Evolutionary conservation across 2,888 invertebrate species (phyloP).

Genomic region (Leptinotarsa juncta): DNA sequence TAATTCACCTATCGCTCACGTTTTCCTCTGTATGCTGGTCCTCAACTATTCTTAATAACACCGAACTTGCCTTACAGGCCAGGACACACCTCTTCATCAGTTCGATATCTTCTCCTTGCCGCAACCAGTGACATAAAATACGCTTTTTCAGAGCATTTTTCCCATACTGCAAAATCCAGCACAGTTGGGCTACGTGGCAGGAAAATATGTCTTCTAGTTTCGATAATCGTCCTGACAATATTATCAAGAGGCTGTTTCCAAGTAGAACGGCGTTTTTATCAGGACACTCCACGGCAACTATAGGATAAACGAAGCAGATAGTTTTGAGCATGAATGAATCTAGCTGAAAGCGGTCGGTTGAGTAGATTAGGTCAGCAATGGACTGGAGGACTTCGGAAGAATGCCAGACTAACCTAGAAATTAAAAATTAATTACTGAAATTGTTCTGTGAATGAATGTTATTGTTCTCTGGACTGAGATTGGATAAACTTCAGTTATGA

Average conservation of each 20-base stretch:
- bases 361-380: conserved; percentile 34
- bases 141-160: conserved; percentile 21
- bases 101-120: conserved; percentile 24
- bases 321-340: conserved; percentile 22
- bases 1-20: conserved; percentile 36
- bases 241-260: conserved; percentile 37
- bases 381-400: conserved; percentile 33
- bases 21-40: conserved; percentile 28
- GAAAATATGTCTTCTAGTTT: conserved; percentile 26
- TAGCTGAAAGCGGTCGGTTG: conserved; percentile 31
- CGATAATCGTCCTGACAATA: conserved; percentile 26
- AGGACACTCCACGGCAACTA: conserved; percentile 22
- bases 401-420: conserved; percentile 36
- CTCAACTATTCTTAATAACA: conserved; percentile 37
- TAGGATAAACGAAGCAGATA: conserved; percentile 37
- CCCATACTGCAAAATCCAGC: conserved; percentile 38
- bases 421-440: not conserved
- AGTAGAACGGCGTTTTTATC: conserved; percentile 27
- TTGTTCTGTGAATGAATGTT: not conserved
- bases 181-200: conserved; percentile 33
- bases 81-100: conserved; percentile 32
- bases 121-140: conserved; percentile 35
- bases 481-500: too few relatives aligned
- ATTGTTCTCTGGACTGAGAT: too few relatives aligned
- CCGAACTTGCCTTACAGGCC: conserved; percentile 25